A percentile compares a stretch with the other conserved stretches of the same genome.
Conservation (phyloP, 2,113 vertebrate genomes). For the Romanogobio albipinnatus region DNA sequence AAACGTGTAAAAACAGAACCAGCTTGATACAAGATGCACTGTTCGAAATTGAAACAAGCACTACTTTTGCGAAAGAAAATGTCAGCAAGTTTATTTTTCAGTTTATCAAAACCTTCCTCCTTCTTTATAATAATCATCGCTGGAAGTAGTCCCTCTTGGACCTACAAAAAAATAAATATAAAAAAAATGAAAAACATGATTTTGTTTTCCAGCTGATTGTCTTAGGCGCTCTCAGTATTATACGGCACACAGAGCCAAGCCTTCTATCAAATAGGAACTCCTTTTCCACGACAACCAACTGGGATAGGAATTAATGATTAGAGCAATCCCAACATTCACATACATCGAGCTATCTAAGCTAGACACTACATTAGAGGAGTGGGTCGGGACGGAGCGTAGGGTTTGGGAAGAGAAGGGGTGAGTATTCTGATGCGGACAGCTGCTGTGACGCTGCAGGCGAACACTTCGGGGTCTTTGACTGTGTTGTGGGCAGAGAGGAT, state of each 20-base stretch:
- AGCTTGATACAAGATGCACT: conserved; percentile 44
- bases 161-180: conserved; percentile 73
- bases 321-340: conserved; percentile 56
- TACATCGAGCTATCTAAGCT: conserved; percentile 51
- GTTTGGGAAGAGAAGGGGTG: conserved; percentile 18
- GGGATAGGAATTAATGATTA: conserved; percentile 53
- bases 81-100: conserved; percentile 70
- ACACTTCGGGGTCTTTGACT: not conserved
- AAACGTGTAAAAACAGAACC: conserved; percentile 28
- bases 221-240: conserved; percentile 83
- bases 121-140: conserved; percentile 63
- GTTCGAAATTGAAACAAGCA: conserved; percentile 29
- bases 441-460: not conserved
- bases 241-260: conserved; percentile 82
- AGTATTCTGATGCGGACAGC: conserved; percentile 6
- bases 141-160: conserved; percentile 82
- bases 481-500: conserved; percentile 10
- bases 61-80: conserved; percentile 44
- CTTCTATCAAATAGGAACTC: conserved; percentile 83
- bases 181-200: conserved; percentile 58
- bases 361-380: conserved; percentile 34
- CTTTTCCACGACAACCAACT: conserved; percentile 63
- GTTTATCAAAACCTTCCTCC: conserved; percentile 82
- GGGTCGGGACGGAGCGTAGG: conserved; percentile 26
- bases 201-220: conserved; percentile 90